Evolutionary conservation across 2,888 invertebrate species (phyloP), one percentile per base, ranked within the genome.

Genomic region (Amphipoea lucens): DNA sequence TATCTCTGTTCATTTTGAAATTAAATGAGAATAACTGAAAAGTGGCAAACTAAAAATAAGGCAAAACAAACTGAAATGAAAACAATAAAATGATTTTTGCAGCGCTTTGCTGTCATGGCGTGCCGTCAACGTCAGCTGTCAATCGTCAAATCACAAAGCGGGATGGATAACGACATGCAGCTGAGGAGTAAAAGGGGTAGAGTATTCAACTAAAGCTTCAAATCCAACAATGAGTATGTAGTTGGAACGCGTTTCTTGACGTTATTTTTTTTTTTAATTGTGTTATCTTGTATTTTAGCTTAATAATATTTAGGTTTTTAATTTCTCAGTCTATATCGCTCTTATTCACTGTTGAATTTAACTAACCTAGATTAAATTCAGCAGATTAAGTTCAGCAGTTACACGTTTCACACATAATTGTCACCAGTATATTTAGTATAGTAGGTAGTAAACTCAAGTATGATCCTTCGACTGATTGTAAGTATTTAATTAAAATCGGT

Each of bases 1-100:
- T 71, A 67, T 76, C 90, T 1, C 75, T 86, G 78, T 85, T 89
- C 85, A 87, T 90, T 79, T 73, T 84, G 20, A 68, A 82, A 76
- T 23, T 48, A 77, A 78, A 23, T 48, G 29, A 81, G 62, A 80
- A 71, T 75, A 86, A 78, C 82, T 65, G 68, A 78, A 82, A 83
- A 79, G 17, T 65, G 7, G 23, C 20, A 57, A 81, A 80, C 29
- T 54, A 80, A 80, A 79, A 62, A n/a, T 57, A 85, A 62, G n/a
- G 79, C 57, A 85, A 80, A 72, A 79, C 54, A 79, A 82, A 84
- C 20, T n/a, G 14, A 71, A 83, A 72, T 76, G 60, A 86, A 73
- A 77, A 76, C 66, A 82, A 82, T 40, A 40, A 40, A 40, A 40
- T 2, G 14, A 42, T 20, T 48, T 48, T 11, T 74, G 70, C 84